Conservation (phyloP, 2,888 invertebrate species). For the Prenolepis imparis region DNA sequence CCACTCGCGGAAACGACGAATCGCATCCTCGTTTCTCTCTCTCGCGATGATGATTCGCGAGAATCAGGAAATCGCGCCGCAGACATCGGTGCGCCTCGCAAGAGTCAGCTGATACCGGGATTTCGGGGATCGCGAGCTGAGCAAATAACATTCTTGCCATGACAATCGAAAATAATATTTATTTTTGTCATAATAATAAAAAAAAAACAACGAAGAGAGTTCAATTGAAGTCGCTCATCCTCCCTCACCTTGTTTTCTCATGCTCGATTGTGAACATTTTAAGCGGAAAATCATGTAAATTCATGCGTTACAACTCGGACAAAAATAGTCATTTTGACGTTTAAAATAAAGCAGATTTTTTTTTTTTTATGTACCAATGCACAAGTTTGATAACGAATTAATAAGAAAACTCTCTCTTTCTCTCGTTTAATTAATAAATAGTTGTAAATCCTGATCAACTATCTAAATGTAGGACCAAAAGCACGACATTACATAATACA, state of each 20-base stretch:
- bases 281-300: neutral
- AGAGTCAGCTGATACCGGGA: neutral
- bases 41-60: slow-evolving; percentile 22
- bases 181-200: no score
- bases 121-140: neutral
- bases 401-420: neutral
- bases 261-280: no score
- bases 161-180: no score
- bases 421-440: neutral
- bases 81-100: slow-evolving; percentile 29
- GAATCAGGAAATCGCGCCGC: slow-evolving; percentile 50
- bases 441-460: neutral
- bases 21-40: neutral
- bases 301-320: neutral
- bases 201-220: neutral
- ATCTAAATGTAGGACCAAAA: neutral
- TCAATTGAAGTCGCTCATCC: no score
- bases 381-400: neutral
- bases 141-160: neutral
- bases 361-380: neutral
- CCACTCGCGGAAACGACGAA: neutral
- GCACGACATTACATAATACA: neutral
- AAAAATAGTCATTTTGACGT: no score
- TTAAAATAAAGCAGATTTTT: neutral
- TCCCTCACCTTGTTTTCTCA: no score